These are phyloP conservation scores for Greenwoodochromis staneri DNA, from an alignment of 2,113 vertebrate genomes.

Conservation along the genomic window DNA sequence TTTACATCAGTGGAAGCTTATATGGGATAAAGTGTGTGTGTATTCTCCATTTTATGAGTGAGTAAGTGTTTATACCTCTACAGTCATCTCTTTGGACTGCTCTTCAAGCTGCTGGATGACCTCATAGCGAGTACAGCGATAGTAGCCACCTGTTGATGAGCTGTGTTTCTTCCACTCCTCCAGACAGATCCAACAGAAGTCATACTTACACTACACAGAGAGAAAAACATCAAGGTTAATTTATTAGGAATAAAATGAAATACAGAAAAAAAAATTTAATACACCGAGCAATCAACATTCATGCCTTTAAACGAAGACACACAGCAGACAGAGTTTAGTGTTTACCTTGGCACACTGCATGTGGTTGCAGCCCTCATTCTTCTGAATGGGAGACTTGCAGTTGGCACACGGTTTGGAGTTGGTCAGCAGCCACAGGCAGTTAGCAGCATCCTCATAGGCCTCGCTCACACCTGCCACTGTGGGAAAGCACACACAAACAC, in stretches of 20 bases:
- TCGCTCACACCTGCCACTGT: constrained; percentile 95
- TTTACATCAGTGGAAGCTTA: background rate
- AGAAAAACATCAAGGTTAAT: background rate
- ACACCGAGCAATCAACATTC: background rate
- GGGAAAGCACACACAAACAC: background rate
- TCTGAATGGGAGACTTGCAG: constrained; percentile 99
- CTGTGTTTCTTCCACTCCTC: constrained; percentile 84
- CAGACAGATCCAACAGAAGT: constrained; percentile 98
- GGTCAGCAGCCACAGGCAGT: constrained; percentile 96
- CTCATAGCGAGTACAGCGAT: constrained; percentile 96
- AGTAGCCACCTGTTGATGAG: constrained; percentile 97
- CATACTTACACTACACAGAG: constrained; percentile 87
- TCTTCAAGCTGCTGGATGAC: constrained; percentile 97
- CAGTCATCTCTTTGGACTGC: constrained; percentile 97
- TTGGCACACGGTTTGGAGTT: constrained; percentile 98
- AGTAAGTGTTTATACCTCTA: constrained; percentile 77
- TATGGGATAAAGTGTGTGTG: background rate
- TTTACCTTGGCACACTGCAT: constrained; percentile 98
- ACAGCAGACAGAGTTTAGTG: background rate
- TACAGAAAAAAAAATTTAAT: accelerated
- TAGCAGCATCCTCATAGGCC: constrained; percentile 96
- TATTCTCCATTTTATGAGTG: background rate
- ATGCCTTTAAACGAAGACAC: background rate
- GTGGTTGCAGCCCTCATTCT: constrained; percentile 99
- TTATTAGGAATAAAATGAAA: background rate